phyloP scores from a whole-genome alignment of 64 coral and sea anemone genomes.

The Pocillopora verrucosa region DNA sequence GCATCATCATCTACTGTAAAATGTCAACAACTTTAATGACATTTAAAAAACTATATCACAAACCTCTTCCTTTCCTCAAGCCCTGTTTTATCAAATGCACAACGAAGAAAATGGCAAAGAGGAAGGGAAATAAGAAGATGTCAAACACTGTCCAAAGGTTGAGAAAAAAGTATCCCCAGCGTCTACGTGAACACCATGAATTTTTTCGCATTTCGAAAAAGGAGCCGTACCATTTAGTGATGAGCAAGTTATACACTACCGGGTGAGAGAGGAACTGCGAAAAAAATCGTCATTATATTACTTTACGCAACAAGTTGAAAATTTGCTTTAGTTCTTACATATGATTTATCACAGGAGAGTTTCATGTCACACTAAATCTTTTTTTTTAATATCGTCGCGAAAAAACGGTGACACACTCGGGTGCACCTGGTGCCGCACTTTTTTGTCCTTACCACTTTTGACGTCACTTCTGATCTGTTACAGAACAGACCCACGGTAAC shows the following conservation, averaged over 20 bases:
- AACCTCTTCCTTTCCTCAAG: background rate
- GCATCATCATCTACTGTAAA: too few relatives aligned
- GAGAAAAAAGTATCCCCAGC: background rate
- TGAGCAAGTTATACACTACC: background rate
- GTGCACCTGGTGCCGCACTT: too few relatives aligned
- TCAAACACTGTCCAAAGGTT: background rate
- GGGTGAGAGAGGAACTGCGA: slow-evolving; percentile 7
- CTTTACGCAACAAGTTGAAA: background rate
- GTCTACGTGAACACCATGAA: background rate
- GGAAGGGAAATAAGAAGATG: background rate
- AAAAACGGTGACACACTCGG: too few relatives aligned
- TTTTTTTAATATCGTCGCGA: too few relatives aligned
- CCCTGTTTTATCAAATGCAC: background rate
- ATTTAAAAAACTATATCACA: background rate
- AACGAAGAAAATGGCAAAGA: background rate
- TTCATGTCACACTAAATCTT: too few relatives aligned
- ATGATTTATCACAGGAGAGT: too few relatives aligned
- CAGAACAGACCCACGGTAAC: too few relatives aligned
- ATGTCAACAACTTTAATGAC: background rate
- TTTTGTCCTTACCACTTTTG: too few relatives aligned
- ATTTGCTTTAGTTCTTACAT: background rate
- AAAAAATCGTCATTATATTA: background rate
- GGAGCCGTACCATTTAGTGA: background rate
- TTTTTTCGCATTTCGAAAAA: background rate
- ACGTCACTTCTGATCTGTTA: too few relatives aligned